phyloP scores from a whole-genome alignment of 2,113 vertebrate genomes.

The Nestor notabilis region DNA sequence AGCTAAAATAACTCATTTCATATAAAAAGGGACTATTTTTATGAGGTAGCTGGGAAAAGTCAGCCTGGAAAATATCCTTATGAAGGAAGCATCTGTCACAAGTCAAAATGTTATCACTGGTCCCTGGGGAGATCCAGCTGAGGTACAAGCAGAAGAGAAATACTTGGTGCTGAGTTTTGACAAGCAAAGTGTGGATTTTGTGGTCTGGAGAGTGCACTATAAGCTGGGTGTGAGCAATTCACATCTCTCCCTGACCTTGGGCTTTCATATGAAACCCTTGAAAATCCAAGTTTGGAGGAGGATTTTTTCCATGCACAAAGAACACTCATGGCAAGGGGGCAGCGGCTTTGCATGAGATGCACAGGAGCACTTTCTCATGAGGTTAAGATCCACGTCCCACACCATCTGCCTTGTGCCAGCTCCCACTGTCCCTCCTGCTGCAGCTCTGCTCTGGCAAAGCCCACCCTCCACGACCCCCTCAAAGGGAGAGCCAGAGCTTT shows the following conservation, averaged over 20 bases:
- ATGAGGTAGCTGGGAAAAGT: slow-evolving; percentile 8
- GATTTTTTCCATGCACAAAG: fast-evolving
- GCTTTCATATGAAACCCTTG: fast-evolving
- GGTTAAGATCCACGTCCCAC: background rate
- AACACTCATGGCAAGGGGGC: fast-evolving
- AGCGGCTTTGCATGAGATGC: background rate
- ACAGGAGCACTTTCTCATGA: fast-evolving
- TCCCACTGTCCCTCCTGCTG: background rate
- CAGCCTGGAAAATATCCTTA: slow-evolving; percentile 52
- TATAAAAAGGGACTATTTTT: background rate
- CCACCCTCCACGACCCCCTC: fast-evolving
- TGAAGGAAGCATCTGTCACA: slow-evolving; percentile 58
- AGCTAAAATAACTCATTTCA: background rate
- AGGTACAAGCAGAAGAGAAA: background rate
- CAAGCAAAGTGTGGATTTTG: background rate
- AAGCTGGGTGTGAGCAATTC: background rate
- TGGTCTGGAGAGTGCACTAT: background rate
- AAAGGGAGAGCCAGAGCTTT: background rate
- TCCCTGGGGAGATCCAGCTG: background rate
- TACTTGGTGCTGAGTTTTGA: background rate
- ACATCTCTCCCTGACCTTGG: background rate
- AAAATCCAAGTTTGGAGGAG: background rate
- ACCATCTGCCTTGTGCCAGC: background rate
- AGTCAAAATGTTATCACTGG: background rate
- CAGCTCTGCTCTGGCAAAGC: background rate